Evolutionary conservation across 2,797 vertebrate genomes (phyloP).

Genomic region (Lycodopsis pacificus): DNA sequence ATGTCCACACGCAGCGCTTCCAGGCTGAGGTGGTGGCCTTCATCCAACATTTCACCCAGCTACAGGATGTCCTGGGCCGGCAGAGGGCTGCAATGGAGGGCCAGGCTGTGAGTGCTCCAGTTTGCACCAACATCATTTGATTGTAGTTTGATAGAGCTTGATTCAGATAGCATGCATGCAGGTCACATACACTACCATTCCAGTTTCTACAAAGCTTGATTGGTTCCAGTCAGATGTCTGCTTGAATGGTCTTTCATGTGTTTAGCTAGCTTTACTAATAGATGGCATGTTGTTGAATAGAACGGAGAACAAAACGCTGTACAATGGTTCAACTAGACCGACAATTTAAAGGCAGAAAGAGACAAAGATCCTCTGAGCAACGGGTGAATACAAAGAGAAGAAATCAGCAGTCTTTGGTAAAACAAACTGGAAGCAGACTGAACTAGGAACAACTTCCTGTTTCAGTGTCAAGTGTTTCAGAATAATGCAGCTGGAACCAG

Average conservation of each 20-base stretch:
- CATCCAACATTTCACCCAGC: slow-evolving; percentile 96
- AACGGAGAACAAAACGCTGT: not conserved
- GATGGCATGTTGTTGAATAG: not conserved
- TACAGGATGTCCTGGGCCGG: slow-evolving; percentile 94
- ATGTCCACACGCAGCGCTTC: slow-evolving; percentile 97
- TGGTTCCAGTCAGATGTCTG: not conserved
- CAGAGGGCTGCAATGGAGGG: slow-evolving; percentile 96
- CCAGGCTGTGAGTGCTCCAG: slow-evolving; percentile 87
- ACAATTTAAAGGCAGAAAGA: not conserved
- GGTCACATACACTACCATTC: not conserved
- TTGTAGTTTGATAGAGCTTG: not conserved
- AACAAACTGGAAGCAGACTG: too few species aligned
- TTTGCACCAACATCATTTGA: not conserved
- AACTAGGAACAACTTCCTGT: too few species aligned
- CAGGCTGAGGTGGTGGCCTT: slow-evolving; percentile 96
- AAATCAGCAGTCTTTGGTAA: too few species aligned
- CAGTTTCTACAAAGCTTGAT: not conserved
- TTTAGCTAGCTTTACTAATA: not conserved
- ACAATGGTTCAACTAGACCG: not conserved
- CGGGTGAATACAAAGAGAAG: too few species aligned
- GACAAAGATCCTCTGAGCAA: too few species aligned
- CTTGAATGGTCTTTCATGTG: not conserved
- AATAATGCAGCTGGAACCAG: too few species aligned
- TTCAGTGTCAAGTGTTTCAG: too few species aligned
- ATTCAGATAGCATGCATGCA: not conserved